Conservation (phyloP, 1,140 invertebrate genomes). For the Thalassaphorura encarpata region DNA sequence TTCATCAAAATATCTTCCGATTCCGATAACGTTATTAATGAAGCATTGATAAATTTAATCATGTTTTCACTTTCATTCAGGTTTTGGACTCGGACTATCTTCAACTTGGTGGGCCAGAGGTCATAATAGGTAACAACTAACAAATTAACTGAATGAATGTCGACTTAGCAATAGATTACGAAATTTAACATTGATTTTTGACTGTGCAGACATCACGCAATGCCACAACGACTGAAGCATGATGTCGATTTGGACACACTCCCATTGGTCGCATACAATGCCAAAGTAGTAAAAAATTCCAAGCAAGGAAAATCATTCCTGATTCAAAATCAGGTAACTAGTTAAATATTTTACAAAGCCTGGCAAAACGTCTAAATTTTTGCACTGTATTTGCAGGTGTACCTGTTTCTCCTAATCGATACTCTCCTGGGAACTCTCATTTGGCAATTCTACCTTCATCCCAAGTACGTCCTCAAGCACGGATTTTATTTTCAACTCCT, state of each 20-base stretch:
- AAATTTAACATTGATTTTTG: no score
- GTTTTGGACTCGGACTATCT: not conserved
- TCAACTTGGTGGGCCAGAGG: slow-evolving; percentile 1
- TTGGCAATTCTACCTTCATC: slow-evolving; percentile 20
- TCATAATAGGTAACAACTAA: no score
- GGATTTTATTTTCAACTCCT: slow-evolving; percentile 14
- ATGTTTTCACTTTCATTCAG: not conserved
- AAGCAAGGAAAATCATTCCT: slow-evolving; percentile 19
- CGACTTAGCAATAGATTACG: not conserved
- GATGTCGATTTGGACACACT: slow-evolving; percentile 20
- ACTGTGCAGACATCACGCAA: slow-evolving; percentile 24
- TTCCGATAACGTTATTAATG: not conserved
- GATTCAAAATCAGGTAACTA: slow-evolving; percentile 14
- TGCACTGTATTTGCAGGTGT: slow-evolving; percentile 6
- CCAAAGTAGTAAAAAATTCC: slow-evolving; percentile 10
- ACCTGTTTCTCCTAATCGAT: slow-evolving; percentile 13
- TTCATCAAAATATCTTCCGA: not conserved
- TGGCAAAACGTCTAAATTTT: not conserved
- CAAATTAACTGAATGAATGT: no score
- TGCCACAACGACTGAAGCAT: slow-evolving; percentile 18
- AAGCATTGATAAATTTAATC: not conserved
- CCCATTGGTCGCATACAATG: slow-evolving; percentile 13
- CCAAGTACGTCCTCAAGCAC: slow-evolving; percentile 9
- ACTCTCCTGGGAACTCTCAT: slow-evolving; percentile 15
- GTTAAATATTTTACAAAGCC: not conserved